phyloP scores from a whole-genome alignment of 2,113 vertebrate species.

The Nothoprocta pentlandii region DNA sequence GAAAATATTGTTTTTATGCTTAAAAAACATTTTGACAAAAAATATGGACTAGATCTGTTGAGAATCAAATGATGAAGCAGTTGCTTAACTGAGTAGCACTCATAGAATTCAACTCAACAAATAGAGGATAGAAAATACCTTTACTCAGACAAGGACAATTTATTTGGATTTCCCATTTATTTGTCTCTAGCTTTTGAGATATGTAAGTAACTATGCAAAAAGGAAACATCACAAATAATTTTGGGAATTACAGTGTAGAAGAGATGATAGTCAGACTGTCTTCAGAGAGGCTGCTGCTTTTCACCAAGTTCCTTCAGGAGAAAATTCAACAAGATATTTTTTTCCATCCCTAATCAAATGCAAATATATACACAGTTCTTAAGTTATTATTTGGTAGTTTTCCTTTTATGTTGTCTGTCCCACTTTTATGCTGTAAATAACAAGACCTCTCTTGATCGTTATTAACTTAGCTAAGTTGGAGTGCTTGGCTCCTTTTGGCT shows the following conservation, averaged over 20 bases:
- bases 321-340: neutral
- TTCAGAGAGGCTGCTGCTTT: neutral
- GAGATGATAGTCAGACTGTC: neutral
- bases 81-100: neutral
- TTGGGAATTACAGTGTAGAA: neutral
- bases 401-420: neutral
- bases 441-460: neutral
- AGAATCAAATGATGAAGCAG: neutral
- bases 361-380: neutral
- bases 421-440: neutral
- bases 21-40: neutral
- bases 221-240: neutral
- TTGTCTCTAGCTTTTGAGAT: neutral
- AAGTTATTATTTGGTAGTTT: neutral
- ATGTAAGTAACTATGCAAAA: neutral
- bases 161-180: neutral
- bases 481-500: neutral
- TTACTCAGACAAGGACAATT: neutral
- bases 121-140: neutral
- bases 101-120: neutral
- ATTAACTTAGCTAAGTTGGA: neutral
- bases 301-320: neutral
- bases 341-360: neutral
- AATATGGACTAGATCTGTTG: neutral
- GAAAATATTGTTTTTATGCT: neutral